Base-by-base conservation (phyloP, 1,140 invertebrate genomes). In the Cephus cinctus region DNA sequence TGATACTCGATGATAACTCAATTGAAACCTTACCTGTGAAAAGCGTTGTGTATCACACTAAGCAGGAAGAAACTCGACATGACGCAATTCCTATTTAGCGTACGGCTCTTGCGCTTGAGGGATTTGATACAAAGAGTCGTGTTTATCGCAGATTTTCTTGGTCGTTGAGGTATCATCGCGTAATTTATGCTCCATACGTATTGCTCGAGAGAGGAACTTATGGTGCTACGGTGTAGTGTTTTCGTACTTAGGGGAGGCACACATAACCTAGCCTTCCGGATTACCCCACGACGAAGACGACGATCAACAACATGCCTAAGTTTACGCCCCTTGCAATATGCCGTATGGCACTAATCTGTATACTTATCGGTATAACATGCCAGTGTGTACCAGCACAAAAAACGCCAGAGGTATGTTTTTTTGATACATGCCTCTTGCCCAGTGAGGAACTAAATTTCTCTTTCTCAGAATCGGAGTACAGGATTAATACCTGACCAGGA, bases 401-500 rank as follows among this genome's bases (percentile, higher is more conserved):
- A 32, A 14, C 38, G 34, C 25, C 50, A 23, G 40, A 53, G 40
- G 50, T 53, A 22, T 3, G 50, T 12, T 9, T 4, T 35, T 11
- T 32, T 14, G 8, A 2, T 12, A 31, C 20, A 30, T 11, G 36
- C 44, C 54, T 46, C n/a, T 11, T 34, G 23, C 1, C n/a, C 8
- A 0, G 15, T 12, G 9, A 19, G 22, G 30, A 27, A n/a, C 25
- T 16, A 11, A 48, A 41, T 27, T 34, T 6, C 11, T 43, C 36
- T 36, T 20, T 45, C 32, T n/a, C 36, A 75, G 67, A 62, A 50
- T 31, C 59, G 48, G 5, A 69, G 77, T 65, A 88, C 85, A 16
- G 85, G 85, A 56, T 66, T 89, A 53, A 80, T 85, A 5, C 75
- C 83, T 22, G 83, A 86, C 57, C 67, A 74, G 32, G 86, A 88